phyloP scores from a whole-genome alignment of 2,888 invertebrate genomes.

The Drosophila phalerata region DNA sequence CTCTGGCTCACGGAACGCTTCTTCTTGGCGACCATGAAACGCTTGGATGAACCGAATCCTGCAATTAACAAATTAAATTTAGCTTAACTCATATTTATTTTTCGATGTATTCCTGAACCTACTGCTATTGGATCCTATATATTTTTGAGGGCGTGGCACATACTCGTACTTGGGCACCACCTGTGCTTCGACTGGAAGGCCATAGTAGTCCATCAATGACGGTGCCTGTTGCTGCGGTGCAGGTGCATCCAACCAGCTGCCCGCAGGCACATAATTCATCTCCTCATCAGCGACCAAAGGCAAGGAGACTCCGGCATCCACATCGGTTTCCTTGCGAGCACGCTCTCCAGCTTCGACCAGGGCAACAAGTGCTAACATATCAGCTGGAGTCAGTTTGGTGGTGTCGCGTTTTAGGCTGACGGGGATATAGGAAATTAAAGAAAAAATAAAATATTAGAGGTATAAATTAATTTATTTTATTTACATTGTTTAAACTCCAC shows the following conservation, averaged over 20 bases:
- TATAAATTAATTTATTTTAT: no score
- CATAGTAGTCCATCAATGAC: conserved; percentile 83
- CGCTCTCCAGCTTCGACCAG: conserved; percentile 85
- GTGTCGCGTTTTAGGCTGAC: conserved; percentile 84
- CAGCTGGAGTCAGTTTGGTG: conserved; percentile 84
- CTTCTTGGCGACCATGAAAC: conserved; percentile 85
- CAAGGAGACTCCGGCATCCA: conserved; percentile 57
- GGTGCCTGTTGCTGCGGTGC: conserved; percentile 57
- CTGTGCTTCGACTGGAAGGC: conserved; percentile 82
- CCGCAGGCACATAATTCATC: conserved; percentile 68
- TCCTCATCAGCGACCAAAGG: conserved; percentile 71
- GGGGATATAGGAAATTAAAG: accelerated
- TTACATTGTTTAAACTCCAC: no score
- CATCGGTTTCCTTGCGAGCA: conserved; percentile 83
- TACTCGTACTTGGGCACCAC: conserved; percentile 83
- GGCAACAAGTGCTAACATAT: conserved; percentile 85
- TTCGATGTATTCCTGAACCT: conserved; percentile 56
- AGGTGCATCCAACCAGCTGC: conserved; percentile 79
- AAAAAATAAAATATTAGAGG: no score
- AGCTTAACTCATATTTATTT: neutral
- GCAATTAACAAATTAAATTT: neutral
- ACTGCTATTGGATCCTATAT: conserved; percentile 76
- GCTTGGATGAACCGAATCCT: conserved; percentile 82
- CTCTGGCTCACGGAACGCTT: conserved; percentile 83
- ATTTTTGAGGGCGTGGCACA: conserved; percentile 82